Percentiles rank a stretch among this genome's conserved stretches.
Conservation (phyloP, 2,888 invertebrate genomes). For the Chloroclysta siterata region DNA sequence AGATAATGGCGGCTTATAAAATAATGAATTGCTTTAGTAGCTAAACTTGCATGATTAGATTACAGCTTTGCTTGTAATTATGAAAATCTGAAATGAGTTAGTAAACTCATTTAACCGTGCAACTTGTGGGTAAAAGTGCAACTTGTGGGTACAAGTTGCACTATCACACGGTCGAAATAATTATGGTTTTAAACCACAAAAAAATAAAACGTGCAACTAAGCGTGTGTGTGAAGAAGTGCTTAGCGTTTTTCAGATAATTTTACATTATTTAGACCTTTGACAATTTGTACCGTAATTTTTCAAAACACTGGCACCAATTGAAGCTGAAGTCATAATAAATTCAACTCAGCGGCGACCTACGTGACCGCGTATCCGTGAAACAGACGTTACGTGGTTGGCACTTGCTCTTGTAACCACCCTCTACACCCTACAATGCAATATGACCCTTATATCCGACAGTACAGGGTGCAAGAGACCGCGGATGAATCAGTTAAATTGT, state of each 20-base stretch:
- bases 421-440: conserved; percentile 12
- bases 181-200: no score
- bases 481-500: conserved; percentile 34
- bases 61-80: no score
- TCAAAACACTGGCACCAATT: conserved; percentile 41
- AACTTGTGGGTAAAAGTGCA: no score
- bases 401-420: conserved; percentile 46
- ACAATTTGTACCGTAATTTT: conserved; percentile 32
- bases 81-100: no score
- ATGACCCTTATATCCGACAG: conserved; percentile 1
- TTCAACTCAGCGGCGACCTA: conserved; percentile 53
- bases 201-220: no score
- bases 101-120: no score
- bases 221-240: neutral
- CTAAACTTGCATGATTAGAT: no score
- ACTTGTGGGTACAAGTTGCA: no score
- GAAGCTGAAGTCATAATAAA: conserved; percentile 58
- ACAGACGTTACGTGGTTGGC: conserved; percentile 62
- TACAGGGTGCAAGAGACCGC: conserved; percentile 13
- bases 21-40: no score
- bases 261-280: conserved; percentile 1
- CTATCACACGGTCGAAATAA: no score
- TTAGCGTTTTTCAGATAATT: neutral
- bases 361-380: conserved; percentile 66
- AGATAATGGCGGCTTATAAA: no score